These are phyloP conservation scores for Papilio polytes DNA, from an alignment of 1,140 invertebrate species.

Conservation along the genomic window DNA sequence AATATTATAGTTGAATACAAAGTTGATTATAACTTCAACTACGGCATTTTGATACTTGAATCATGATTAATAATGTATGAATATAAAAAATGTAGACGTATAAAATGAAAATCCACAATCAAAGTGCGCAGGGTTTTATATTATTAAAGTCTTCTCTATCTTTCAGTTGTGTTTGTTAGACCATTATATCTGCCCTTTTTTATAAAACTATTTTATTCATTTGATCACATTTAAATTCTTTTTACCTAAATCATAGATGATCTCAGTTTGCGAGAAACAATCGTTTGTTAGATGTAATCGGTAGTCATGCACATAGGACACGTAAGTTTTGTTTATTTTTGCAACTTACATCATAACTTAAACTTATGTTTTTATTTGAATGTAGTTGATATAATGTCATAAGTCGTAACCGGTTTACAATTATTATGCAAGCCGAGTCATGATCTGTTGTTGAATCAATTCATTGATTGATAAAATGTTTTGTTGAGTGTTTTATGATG, in stretches of 20 bases:
- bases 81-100: background rate
- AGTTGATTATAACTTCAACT: background rate
- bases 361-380: background rate
- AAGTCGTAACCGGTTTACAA: slow-evolving; percentile 42
- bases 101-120: background rate
- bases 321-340: background rate
- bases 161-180: too few species aligned
- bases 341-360: background rate
- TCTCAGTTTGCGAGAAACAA: background rate
- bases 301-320: background rate
- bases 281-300: background rate
- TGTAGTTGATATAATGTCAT: background rate
- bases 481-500: background rate
- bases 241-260: too few species aligned
- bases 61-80: background rate
- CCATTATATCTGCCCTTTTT: too few species aligned
- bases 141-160: background rate
- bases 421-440: slow-evolving; percentile 57
- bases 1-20: background rate
- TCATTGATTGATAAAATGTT: slow-evolving; percentile 39
- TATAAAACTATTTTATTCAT: too few species aligned
- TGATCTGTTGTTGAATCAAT: slow-evolving; percentile 45
- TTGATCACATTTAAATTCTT: too few species aligned
- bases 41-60: background rate
- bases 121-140: background rate